Conservation (phyloP, 1,140 invertebrate species). For the Bombus pyrosoma region DNA sequence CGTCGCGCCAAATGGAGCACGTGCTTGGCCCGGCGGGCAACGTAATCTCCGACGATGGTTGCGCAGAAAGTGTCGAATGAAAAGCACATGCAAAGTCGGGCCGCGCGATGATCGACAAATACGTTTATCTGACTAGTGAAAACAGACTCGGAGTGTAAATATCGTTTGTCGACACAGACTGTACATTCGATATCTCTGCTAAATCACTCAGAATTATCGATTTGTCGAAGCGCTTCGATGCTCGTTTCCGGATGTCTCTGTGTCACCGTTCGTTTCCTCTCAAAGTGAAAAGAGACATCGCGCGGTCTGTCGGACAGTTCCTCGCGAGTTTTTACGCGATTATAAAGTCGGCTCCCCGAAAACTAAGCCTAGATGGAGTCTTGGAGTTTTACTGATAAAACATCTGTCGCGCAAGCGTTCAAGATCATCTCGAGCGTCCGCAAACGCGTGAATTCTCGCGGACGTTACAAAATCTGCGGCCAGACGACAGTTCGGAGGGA, state of each 20-base stretch:
- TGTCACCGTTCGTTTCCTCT: background rate
- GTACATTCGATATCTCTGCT: constrained; percentile 35
- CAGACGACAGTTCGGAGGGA: background rate
- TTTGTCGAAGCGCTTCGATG: background rate
- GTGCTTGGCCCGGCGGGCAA: background rate
- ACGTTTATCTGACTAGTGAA: constrained; percentile 40
- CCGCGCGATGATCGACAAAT: constrained; percentile 15
- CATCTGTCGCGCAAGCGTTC: constrained; percentile 26
- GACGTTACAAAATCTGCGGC: background rate
- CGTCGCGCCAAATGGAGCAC: background rate
- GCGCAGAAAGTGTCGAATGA: background rate
- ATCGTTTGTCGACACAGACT: constrained; percentile 26
- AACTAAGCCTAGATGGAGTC: background rate
- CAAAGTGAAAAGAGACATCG: background rate
- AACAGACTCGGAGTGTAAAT: constrained; percentile 37
- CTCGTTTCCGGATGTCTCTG: constrained; percentile 30
- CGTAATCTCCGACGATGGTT: background rate
- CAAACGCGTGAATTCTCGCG: background rate
- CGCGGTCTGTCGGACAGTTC: background rate
- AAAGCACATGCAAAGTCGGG: constrained; percentile 20
- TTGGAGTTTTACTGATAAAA: constrained; percentile 5
- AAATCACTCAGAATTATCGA: constrained; percentile 47
- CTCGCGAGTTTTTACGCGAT: background rate
- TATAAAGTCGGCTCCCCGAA: background rate
- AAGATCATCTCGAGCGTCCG: background rate